A percentile compares a stretch with the other conserved stretches of the same genome.
These are phyloP conservation scores for Pelmatolapia mariae DNA, from an alignment of 2,113 vertebrate species.

Conservation along the genomic window DNA sequence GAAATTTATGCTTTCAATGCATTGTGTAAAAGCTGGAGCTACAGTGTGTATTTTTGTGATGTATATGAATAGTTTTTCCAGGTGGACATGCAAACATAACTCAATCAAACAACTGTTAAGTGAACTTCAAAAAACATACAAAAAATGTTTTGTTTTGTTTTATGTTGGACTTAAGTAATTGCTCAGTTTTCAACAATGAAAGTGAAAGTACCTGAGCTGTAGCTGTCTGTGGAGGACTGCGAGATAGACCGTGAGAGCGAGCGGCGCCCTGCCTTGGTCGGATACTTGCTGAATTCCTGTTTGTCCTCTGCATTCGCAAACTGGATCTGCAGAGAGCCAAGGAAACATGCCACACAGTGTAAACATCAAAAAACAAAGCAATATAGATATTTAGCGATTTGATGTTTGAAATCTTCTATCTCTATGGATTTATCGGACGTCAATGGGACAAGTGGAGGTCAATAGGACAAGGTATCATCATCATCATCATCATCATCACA, in stretches of 20 bases:
- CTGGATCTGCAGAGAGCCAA: conserved; percentile 83
- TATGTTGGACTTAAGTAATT: background rate
- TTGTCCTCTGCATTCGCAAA: conserved; percentile 93
- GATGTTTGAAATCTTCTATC: background rate
- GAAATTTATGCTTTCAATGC: conserved; percentile 2
- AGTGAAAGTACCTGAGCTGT: conserved; percentile 85
- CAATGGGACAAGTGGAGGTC: background rate
- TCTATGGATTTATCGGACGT: background rate
- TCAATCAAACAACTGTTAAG: background rate
- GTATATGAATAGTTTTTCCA: background rate
- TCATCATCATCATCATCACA: background rate
- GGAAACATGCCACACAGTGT: background rate
- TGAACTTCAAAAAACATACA: background rate
- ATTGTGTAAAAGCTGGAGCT: background rate
- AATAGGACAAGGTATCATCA: background rate
- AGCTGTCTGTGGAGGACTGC: conserved; percentile 98
- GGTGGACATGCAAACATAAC: background rate
- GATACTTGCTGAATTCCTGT: conserved; percentile 96
- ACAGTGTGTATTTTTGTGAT: background rate
- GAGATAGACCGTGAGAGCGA: conserved; percentile 97
- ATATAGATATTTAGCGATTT: background rate
- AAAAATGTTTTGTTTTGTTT: background rate
- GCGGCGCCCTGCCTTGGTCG: conserved; percentile 91
- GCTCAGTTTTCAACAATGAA: background rate
- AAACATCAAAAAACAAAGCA: background rate